Conservation (phyloP, 2,888 invertebrate species). For the Lithosia quadra region DNA sequence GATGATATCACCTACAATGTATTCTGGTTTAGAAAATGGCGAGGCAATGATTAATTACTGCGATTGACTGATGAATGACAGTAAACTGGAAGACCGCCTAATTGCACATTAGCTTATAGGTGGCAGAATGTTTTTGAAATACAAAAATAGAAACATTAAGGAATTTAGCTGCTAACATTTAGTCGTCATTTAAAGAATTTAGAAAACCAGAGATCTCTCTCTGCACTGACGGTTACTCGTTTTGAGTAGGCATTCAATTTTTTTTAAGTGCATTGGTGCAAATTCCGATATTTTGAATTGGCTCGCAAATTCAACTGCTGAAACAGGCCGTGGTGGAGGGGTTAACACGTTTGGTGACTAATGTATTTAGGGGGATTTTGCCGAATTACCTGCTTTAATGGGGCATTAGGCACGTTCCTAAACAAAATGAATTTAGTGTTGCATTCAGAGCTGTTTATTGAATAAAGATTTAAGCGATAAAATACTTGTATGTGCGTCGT, state of each 20-base stretch:
- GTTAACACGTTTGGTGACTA: background rate
- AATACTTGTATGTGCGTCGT: too few species aligned
- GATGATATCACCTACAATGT: background rate
- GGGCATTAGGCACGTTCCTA: background rate
- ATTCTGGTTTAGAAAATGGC: slow-evolving; percentile 4
- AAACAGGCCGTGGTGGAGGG: background rate
- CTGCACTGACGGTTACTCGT: background rate
- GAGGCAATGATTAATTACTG: background rate
- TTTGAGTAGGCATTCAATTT: background rate
- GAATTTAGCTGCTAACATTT: background rate
- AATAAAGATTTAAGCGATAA: too few species aligned
- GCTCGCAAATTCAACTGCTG: background rate
- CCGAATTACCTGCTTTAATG: background rate
- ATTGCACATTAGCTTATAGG: background rate
- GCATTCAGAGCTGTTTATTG: background rate
- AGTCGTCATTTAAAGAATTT: slow-evolving; percentile 2
- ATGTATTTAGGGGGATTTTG: background rate
- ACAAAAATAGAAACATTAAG: background rate
- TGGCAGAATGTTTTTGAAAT: background rate
- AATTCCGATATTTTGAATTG: background rate
- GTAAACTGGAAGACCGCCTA: background rate
- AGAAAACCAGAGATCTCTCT: background rate
- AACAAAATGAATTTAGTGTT: background rate
- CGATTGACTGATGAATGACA: background rate
- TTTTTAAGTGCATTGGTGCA: background rate